Evolutionary conservation across 2,797 vertebrate genomes (phyloP).

Genomic region (Coluber constrictor): DNA sequence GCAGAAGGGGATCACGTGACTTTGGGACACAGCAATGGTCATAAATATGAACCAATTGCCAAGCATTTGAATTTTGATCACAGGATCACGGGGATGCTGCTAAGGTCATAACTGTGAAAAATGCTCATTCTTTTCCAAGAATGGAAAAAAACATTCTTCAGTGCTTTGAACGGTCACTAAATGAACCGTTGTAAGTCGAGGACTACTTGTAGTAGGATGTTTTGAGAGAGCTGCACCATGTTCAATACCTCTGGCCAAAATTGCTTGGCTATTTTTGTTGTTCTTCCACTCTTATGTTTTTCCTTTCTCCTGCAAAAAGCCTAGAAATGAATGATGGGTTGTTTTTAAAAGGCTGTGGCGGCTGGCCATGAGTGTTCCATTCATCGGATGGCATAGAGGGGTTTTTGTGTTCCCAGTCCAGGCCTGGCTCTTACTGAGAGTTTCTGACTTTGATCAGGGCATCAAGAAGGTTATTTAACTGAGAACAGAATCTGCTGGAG

Average conservation of each 20-base stretch:
- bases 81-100: too few relatives aligned
- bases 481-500: background rate
- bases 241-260: background rate
- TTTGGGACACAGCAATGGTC: too few relatives aligned
- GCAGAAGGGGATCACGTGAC: too few relatives aligned
- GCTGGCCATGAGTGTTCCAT: background rate
- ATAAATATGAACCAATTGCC: too few relatives aligned
- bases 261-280: background rate
- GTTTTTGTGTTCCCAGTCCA: background rate
- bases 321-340: background rate
- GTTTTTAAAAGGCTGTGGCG: constrained; percentile 1
- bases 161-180: too few relatives aligned
- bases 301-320: background rate
- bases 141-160: too few relatives aligned
- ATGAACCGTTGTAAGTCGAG: too few relatives aligned
- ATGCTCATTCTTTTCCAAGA: too few relatives aligned
- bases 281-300: background rate
- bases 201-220: background rate
- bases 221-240: background rate
- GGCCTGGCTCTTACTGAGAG: background rate
- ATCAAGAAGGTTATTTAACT: background rate
- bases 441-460: background rate
- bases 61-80: too few relatives aligned
- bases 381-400: background rate
- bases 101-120: too few relatives aligned